Evolutionary conservation across 2,113 vertebrate species (phyloP).

Genomic region (Lucifuga dentata): DNA sequence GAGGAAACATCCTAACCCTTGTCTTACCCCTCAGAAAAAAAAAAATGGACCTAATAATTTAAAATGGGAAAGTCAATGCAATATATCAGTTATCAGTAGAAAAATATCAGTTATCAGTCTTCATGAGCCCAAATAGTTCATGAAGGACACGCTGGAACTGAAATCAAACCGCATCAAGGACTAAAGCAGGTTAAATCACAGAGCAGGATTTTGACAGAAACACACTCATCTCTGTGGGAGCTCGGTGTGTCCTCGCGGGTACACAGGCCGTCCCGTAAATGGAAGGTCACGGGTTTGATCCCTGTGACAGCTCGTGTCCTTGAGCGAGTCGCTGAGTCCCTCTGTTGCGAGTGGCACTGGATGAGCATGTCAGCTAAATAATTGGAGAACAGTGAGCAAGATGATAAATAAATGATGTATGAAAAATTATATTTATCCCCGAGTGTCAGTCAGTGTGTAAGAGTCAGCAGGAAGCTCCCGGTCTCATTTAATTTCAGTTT

Average conservation of each 20-base stretch:
- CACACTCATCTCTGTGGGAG: slow-evolving; percentile 23
- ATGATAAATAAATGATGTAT: slow-evolving; percentile 62
- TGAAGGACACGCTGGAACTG: slow-evolving; percentile 25
- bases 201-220: slow-evolving; percentile 28
- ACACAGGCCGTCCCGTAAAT: slow-evolving; percentile 1
- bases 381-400: slow-evolving; percentile 42
- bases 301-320: slow-evolving; percentile 42
- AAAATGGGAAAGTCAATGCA: no score
- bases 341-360: slow-evolving; percentile 9
- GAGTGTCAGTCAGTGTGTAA: slow-evolving; percentile 41
- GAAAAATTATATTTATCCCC: slow-evolving; percentile 53
- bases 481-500: slow-evolving; percentile 47
- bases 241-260: slow-evolving; percentile 22
- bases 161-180: slow-evolving; percentile 36
- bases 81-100: no score
- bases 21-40: no score
- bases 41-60: no score
- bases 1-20: no score
- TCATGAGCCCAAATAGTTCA: slow-evolving; percentile 12
- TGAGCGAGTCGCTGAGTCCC: slow-evolving; percentile 9
- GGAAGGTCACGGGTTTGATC: slow-evolving; percentile 40
- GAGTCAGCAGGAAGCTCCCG: slow-evolving; percentile 26
- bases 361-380: slow-evolving; percentile 45
- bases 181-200: slow-evolving; percentile 24
- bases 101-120: slow-evolving; percentile 10